A percentile compares a stretch with the other conserved stretches of the same genome.
Evolutionary conservation across 2,797 vertebrate genomes (phyloP).

Genomic region (Mus spretus): DNA sequence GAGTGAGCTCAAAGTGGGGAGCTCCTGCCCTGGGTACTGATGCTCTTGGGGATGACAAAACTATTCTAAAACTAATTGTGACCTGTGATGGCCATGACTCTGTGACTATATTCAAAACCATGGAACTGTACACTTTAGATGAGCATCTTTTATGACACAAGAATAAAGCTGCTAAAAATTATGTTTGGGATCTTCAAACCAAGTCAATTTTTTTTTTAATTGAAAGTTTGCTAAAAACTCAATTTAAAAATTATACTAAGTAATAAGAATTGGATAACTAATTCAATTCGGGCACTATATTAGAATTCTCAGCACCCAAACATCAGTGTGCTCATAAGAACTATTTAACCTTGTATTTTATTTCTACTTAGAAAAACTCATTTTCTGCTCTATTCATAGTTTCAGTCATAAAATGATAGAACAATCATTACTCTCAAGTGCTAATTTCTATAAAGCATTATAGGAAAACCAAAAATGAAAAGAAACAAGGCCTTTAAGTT

Average conservation of each 20-base stretch:
- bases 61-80: neutral
- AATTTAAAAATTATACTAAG: neutral
- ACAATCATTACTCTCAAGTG: slow-evolving; percentile 14
- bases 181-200: neutral
- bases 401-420: slow-evolving; percentile 16
- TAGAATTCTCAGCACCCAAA: slow-evolving; percentile 25
- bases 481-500: slow-evolving; percentile 31
- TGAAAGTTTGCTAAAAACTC: slow-evolving; percentile 28
- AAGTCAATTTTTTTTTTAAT: neutral
- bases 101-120: slow-evolving; percentile 21
- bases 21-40: neutral
- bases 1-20: neutral
- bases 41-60: neutral
- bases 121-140: slow-evolving; percentile 12
- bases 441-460: slow-evolving; percentile 28
- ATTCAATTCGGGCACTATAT: neutral
- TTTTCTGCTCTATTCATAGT: neutral
- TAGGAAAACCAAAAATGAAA: neutral
- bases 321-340: slow-evolving; percentile 6
- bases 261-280: neutral
- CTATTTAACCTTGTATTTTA: neutral
- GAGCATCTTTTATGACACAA: neutral
- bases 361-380: slow-evolving; percentile 26
- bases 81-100: neutral
- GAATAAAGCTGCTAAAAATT: slow-evolving; percentile 39